Evolutionary conservation across 2,113 vertebrate species (phyloP).

Genomic region (Myiozetetes cayanensis): DNA sequence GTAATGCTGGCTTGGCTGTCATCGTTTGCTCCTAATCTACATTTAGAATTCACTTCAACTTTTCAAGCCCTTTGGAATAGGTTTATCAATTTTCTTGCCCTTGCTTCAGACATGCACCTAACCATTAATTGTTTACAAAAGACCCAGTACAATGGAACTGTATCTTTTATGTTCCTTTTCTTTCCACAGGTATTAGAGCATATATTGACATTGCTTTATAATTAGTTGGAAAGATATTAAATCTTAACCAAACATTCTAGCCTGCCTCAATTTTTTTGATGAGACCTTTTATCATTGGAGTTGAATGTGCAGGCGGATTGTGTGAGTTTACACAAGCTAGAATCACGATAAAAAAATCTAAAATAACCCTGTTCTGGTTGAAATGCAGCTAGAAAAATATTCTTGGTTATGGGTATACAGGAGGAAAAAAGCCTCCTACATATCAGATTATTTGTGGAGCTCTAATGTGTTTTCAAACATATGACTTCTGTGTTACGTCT

Average conservation of each 20-base stretch:
- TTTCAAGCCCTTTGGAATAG: conserved; percentile 63
- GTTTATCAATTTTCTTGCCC: conserved; percentile 65
- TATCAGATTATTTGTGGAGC: not conserved
- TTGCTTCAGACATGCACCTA: conserved; percentile 30
- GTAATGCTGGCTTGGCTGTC: conserved; percentile 71
- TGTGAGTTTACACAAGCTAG: conserved; percentile 10
- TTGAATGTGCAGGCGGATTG: conserved; percentile 14
- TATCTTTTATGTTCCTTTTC: conserved; percentile 26
- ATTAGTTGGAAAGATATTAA: conserved; percentile 56
- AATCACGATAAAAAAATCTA: conserved; percentile 34
- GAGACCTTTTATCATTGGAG: conserved; percentile 14
- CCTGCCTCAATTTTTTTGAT: conserved; percentile 46
- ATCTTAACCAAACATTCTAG: conserved; percentile 27
- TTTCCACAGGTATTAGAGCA: conserved; percentile 18
- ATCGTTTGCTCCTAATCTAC: conserved; percentile 73
- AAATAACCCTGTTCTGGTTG: not conserved
- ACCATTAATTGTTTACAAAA: conserved; percentile 29
- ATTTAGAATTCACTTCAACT: conserved; percentile 75
- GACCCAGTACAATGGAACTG: not conserved
- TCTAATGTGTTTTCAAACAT: conserved; percentile 29
- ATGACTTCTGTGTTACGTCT: conserved; percentile 10
- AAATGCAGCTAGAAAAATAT: conserved; percentile 8
- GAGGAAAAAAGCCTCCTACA: not conserved
- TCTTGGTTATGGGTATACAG: not conserved
- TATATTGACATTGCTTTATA: conserved; percentile 15